Conservation (phyloP, 2,797 vertebrate genomes). For the Pteronotus mesoamericanus region DNA sequence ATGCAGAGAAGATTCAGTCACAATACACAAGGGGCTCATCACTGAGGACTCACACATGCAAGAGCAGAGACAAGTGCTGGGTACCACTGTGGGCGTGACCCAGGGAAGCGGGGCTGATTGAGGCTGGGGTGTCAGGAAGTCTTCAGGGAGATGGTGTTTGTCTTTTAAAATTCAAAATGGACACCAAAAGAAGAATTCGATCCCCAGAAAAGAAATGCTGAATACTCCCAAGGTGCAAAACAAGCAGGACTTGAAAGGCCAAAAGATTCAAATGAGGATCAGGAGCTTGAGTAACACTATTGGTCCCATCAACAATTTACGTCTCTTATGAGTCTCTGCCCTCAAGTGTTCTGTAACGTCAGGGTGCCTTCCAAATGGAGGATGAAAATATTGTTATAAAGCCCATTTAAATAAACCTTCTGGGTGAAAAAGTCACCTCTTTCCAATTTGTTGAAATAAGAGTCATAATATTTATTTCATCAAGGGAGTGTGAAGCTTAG, state of each 20-base stretch:
- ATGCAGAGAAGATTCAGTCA: background rate
- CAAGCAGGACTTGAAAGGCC: background rate
- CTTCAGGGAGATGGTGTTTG: background rate
- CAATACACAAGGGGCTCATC: background rate
- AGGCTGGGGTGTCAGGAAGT: background rate
- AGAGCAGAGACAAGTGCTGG: background rate
- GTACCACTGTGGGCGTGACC: background rate
- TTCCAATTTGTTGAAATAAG: constrained; percentile 65
- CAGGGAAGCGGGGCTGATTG: background rate
- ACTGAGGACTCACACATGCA: background rate
- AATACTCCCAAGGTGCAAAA: background rate
- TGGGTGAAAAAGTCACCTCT: constrained; percentile 44
- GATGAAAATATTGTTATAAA: constrained; percentile 59
- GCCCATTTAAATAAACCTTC: constrained; percentile 59
- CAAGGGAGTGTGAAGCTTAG: constrained; percentile 48
- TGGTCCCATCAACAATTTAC: background rate
- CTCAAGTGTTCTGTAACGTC: constrained; percentile 8
- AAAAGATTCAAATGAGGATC: background rate
- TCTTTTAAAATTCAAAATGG: constrained; percentile 24
- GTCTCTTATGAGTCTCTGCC: background rate
- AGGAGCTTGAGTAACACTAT: background rate
- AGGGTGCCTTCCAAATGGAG: constrained; percentile 31
- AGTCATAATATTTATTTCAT: constrained; percentile 70
- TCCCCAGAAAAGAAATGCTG: background rate
- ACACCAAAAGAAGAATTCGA: background rate